Conservation (phyloP, 2,888 invertebrate species). For the Drosophila picticornis region DNA sequence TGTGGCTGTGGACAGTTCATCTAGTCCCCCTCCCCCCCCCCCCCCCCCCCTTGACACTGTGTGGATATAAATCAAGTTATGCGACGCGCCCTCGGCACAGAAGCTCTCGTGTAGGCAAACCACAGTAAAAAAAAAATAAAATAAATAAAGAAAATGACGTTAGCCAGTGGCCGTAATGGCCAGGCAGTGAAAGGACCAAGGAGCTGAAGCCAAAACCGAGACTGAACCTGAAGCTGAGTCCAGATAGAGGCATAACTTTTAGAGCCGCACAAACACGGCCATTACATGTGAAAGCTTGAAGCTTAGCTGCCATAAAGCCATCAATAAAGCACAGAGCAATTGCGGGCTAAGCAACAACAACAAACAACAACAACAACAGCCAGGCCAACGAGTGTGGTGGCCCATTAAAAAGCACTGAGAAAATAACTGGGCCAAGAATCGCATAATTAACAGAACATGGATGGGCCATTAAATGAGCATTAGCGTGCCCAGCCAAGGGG, state of each 20-base stretch:
- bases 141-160: slow-evolving; percentile 46
- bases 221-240: slow-evolving; percentile 9
- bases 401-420: slow-evolving; percentile 68
- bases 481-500: slow-evolving; percentile 28
- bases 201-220: neutral
- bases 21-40: slow-evolving; percentile 5
- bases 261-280: slow-evolving; percentile 70
- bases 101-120: slow-evolving; percentile 1
- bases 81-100: slow-evolving; percentile 42
- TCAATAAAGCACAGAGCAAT: slow-evolving; percentile 68
- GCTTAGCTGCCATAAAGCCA: slow-evolving; percentile 64
- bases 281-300: slow-evolving; percentile 72
- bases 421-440: slow-evolving; percentile 73
- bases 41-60: neutral
- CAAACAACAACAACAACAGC: neutral
- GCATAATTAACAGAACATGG: slow-evolving; percentile 70
- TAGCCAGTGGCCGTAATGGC: slow-evolving; percentile 29
- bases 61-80: slow-evolving; percentile 53
- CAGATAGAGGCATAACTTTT: slow-evolving; percentile 68
- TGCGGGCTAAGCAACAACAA: slow-evolving; percentile 25
- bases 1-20: slow-evolving; percentile 10
- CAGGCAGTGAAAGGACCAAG: slow-evolving; percentile 12
- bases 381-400: slow-evolving; percentile 1
- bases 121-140: neutral
- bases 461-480: slow-evolving; percentile 68